phyloP scores from a whole-genome alignment of 2,888 invertebrate species.

The Drosophila colorata region DNA sequence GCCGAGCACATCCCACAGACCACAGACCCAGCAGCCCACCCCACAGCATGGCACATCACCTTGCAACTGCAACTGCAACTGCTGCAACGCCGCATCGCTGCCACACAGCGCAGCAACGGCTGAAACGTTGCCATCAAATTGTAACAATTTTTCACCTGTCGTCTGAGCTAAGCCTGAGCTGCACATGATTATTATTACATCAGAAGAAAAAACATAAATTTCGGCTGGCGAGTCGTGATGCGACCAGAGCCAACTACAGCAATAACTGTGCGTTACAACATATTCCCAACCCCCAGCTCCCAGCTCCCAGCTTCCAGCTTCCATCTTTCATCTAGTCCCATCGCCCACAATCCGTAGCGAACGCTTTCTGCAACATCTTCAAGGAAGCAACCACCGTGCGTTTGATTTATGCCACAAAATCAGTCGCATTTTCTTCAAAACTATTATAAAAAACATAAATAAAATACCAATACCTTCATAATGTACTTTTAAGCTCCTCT shows the following conservation, averaged over 20 bases:
- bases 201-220: slow-evolving; percentile 75
- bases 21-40: slow-evolving; percentile 15
- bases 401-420: slow-evolving; percentile 68
- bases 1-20: slow-evolving; percentile 36
- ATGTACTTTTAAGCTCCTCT: not conserved
- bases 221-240: slow-evolving; percentile 68
- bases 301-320: slow-evolving; percentile 20
- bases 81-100: slow-evolving; percentile 7
- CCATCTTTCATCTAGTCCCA: slow-evolving; percentile 21
- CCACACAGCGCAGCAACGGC: slow-evolving; percentile 62
- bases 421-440: slow-evolving; percentile 42
- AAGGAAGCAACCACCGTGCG: slow-evolving; percentile 67
- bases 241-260: slow-evolving; percentile 32
- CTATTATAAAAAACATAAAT: slow-evolving; percentile 24
- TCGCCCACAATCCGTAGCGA: slow-evolving; percentile 27
- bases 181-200: slow-evolving; percentile 78
- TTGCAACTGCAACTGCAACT: slow-evolving; percentile 39
- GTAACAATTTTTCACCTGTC: slow-evolving; percentile 79
- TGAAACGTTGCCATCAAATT: slow-evolving; percentile 68
- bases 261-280: slow-evolving; percentile 61
- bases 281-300: slow-evolving; percentile 9
- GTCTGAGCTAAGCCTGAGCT: slow-evolving; percentile 31
- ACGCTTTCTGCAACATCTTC: slow-evolving; percentile 34
- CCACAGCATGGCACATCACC: slow-evolving; percentile 11
- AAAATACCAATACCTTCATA: slow-evolving; percentile 5